Evolutionary conservation across 2,113 vertebrate species (phyloP), one percentile per base, ranked within the genome.

Genomic region (Centropristis striata): DNA sequence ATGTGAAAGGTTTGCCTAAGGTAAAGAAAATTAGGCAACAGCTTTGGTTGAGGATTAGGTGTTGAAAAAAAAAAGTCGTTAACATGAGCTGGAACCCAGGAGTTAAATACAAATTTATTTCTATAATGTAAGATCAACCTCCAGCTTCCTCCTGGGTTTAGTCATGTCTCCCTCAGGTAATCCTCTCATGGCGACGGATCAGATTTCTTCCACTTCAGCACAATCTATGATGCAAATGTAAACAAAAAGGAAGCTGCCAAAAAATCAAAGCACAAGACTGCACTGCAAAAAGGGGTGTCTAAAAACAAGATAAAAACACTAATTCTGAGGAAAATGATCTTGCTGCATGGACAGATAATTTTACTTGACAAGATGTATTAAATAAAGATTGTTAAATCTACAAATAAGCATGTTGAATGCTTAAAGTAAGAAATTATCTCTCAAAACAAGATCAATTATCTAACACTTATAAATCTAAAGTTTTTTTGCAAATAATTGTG

Each of bases 121-220:
- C 20, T 8, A 39, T 77, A 71, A 74, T 70, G 27, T 25, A 66
- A 65, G 21, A 16, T 42, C 23, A 8, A 49, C 42, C 25, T 39
- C 3, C 70, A 76, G 64, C 23, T 53, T 20, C 46, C 23, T 69
- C 42, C 74, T 65, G 59, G 41, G 72, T 70, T 63, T 27, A 57
- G 58, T 74, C 64, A 64, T 9, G 14, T 66, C 36, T 28, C 4
- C 39, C 32, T 20, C 18, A 2, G 32, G 44, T 44, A 42, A 79
- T 42, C 68, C 27, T 61, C 55, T 54, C 49, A 68, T 46, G 51
- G 2, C 18, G 74, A 49, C 21, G 3, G 37, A 71, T 85, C 58
- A 63, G 41, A 63, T 81, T 76, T 54, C 61, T 14, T 41, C 11
- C 25, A 36, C 75, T 54, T 74, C 9, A 53, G 27, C 25, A 23